Evolutionary conservation across 2,888 invertebrate genomes (phyloP).

Genomic region (Toxonevra muliebris): DNA sequence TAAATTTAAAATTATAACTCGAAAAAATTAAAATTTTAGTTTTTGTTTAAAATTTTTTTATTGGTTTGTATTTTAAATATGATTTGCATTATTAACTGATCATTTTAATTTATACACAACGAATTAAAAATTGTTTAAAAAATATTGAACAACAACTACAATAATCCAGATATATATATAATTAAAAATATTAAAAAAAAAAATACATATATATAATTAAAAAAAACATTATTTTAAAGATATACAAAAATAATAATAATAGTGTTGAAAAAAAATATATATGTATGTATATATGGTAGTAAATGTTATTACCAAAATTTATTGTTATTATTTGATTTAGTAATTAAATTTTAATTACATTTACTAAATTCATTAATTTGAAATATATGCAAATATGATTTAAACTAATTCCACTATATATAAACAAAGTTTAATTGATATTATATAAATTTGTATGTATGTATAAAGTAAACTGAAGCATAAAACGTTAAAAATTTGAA

Average conservation of each 20-base stretch:
- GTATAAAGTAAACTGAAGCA: too few species aligned
- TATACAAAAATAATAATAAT: neutral
- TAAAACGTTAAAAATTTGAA: too few species aligned
- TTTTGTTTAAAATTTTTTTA: conserved; percentile 34
- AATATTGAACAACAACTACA: conserved; percentile 46
- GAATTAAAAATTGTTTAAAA: conserved; percentile 36
- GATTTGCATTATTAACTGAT: conserved; percentile 35
- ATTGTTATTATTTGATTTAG: too few species aligned
- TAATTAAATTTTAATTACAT: conserved; percentile 12
- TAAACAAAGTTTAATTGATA: too few species aligned
- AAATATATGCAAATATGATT: neutral
- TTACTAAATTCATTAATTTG: conserved; percentile 19
- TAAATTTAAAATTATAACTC: too few species aligned
- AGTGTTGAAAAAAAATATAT: neutral
- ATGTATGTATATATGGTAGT: neutral
- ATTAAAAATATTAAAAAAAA: conserved; percentile 7
- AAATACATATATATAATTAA: neutral
- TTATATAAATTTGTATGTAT: too few species aligned
- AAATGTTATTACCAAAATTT: neutral
- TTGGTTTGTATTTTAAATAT: conserved; percentile 43
- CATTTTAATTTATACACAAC: conserved; percentile 34
- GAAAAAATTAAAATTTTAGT: neutral
- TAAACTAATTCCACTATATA: neutral
- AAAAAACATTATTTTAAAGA: neutral
- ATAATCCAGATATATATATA: conserved; percentile 19